phyloP scores from a whole-genome alignment of 2,888 invertebrate genomes.

The Drosophila parthenogenetica region DNA sequence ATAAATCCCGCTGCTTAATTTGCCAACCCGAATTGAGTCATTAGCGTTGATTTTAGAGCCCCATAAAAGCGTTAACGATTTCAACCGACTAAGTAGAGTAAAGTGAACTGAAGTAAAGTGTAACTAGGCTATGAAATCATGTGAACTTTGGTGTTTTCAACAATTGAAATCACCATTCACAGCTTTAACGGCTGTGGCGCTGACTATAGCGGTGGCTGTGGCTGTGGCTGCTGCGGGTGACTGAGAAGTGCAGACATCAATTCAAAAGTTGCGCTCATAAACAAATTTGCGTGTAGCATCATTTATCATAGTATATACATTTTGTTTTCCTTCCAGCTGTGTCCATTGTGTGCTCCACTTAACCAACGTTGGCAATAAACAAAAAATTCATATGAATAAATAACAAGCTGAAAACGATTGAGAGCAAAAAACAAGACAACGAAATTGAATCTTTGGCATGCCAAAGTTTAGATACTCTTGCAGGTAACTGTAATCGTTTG shows the following conservation, averaged over 20 bases:
- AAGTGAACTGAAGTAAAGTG: conserved; percentile 2
- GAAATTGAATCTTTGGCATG: no score
- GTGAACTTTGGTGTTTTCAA: conserved; percentile 12
- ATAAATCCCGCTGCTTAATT: conserved; percentile 62
- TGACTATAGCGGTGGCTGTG: conserved; percentile 9
- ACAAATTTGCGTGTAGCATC: conserved; percentile 72
- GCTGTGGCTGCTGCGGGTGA: conserved; percentile 13
- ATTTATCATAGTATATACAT: conserved; percentile 56
- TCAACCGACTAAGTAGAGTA: background rate
- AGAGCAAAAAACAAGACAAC: background rate
- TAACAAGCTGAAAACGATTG: conserved; percentile 36
- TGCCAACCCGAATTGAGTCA: conserved; percentile 64
- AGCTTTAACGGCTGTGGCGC: conserved; percentile 16
- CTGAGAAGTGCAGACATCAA: conserved; percentile 50
- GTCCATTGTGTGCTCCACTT: conserved; percentile 56
- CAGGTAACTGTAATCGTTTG: no score
- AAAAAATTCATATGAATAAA: conserved; percentile 37
- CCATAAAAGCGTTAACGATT: conserved; percentile 65
- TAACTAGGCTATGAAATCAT: conserved; percentile 8
- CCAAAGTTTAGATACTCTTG: no score
- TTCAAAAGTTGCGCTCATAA: conserved; percentile 60
- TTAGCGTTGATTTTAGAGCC: conserved; percentile 68
- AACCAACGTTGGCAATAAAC: conserved; percentile 34
- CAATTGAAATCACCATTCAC: conserved; percentile 24
- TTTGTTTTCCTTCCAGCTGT: conserved; percentile 47